Evolutionary conservation across 2,797 vertebrate genomes (phyloP), one percentile per base, ranked within the genome.

Genomic region (Microctenopoma steveboyesi): DNA sequence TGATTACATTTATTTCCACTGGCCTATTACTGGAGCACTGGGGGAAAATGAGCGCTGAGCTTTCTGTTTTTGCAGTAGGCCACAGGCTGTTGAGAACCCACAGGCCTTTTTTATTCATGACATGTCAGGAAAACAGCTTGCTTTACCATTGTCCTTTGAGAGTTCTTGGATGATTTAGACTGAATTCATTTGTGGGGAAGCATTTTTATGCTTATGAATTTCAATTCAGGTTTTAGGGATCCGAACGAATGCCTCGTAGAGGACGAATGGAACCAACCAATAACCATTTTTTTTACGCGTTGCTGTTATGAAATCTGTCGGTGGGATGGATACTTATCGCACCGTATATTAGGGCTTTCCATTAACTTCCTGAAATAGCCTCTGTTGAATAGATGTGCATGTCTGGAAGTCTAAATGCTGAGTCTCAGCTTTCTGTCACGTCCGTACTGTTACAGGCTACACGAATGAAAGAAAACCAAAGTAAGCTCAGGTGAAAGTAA

Each of bases 1-100:
- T 92, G 91, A 94, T 93, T 94, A 92, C 90, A 91, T 93, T 92
- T 91, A 91, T 93, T 93, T 94, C 89, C 87, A 90, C 82, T 77
- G 90, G 84, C 86, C 85, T 88, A 87, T 89, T 93, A 91, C 86
- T 64, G 72, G 70, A 76, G 82, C 86, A 77, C 77, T 81, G 83
- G 82, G 75, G 83, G 78, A 69, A 91, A 87, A 87, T 33, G 71
- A 82, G 70, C 58, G 76, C 88, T 87, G 83, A 91, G 89, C 78
- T 86, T 81, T 86, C 53, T 82, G 78, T 91, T 91, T 90, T 75
- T 79, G 68, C 77, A 76, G 76, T 28, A 50, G 73, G 84, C 80
- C 85, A 80, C 60, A 56, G 81, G 75, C 82, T 63, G 65, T 75
- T 83, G 57, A 70, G 70, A 84, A 72, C 70, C 75, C 61, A 64